Conservation (phyloP, 2,113 vertebrate genomes). For the Oryzias woworae region DNA sequence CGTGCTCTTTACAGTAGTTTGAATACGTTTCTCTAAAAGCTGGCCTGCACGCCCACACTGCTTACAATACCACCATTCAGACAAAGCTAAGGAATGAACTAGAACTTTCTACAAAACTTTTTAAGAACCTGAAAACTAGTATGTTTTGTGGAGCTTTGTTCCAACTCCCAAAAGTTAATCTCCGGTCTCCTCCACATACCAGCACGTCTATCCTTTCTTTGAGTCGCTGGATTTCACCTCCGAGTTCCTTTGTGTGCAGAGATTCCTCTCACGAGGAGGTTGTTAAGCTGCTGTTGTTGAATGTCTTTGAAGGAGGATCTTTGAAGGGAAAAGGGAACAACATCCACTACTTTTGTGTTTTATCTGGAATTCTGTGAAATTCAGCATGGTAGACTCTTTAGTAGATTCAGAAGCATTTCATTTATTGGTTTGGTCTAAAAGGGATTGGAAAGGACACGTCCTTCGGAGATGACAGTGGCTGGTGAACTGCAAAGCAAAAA, state of each 20-base stretch:
- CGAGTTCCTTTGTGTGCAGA: constrained; percentile 21
- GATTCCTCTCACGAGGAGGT: constrained; percentile 42
- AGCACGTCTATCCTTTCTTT: not conserved
- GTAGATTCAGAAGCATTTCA: not conserved
- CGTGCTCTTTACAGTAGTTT: no score
- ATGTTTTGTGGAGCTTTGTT: no score
- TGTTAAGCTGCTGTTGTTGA: constrained; percentile 33
- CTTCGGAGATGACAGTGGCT: not conserved
- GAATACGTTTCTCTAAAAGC: no score
- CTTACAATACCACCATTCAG: no score
- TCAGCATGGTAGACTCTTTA: not conserved
- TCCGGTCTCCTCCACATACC: not conserved
- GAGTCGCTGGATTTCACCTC: constrained; percentile 1
- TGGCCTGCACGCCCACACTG: no score
- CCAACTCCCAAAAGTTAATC: not conserved
- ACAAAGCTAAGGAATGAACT: no score
- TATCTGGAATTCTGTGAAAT: not conserved
- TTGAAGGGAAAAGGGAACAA: no score
- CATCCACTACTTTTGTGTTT: not conserved
- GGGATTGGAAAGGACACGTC: not conserved
- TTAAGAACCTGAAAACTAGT: no score
- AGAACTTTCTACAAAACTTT: no score
- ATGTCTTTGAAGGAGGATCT: no score
- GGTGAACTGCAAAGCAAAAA: no score
- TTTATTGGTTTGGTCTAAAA: constrained; percentile 1